These are phyloP conservation scores for Drosophila anomalata DNA, from an alignment of 2,888 invertebrate genomes.

Conservation along the genomic window DNA sequence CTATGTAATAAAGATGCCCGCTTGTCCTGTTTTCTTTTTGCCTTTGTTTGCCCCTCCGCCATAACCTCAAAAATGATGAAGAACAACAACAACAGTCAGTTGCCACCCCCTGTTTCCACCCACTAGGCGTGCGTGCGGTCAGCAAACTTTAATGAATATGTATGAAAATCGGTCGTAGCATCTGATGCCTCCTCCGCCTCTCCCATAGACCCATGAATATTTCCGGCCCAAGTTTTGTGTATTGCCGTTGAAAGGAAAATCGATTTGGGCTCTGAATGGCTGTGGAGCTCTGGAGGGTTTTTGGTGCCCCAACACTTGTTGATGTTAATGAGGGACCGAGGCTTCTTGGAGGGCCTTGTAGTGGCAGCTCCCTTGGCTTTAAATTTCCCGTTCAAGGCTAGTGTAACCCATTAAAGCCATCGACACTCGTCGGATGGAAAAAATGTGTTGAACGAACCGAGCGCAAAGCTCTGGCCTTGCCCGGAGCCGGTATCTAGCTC, in stretches of 20 bases:
- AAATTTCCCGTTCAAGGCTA: conserved; percentile 7
- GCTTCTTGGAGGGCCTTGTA: conserved; percentile 1
- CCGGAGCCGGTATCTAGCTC: conserved; percentile 34
- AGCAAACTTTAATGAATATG: conserved; percentile 79
- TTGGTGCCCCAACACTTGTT: conserved; percentile 63
- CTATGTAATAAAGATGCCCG: conserved; percentile 72
- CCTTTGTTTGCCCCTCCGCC: conserved; percentile 46
- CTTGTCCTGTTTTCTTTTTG: conserved; percentile 37
- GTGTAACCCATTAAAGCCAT: conserved; percentile 61
- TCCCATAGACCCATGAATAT: conserved; percentile 60
- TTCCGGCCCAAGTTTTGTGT: conserved; percentile 48
- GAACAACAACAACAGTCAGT: conserved; percentile 54
- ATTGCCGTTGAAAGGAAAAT: conserved; percentile 33
- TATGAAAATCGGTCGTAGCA: conserved; percentile 73
- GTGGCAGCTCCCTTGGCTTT: conserved; percentile 7
- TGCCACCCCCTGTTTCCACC: neutral
- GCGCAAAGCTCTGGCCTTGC: conserved; percentile 37
- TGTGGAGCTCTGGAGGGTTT: too few relatives aligned
- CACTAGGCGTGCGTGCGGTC: conserved; percentile 61
- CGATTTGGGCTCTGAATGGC: conserved; percentile 24
- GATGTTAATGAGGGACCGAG: conserved; percentile 60
- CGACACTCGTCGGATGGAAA: neutral
- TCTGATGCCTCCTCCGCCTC: conserved; percentile 32
- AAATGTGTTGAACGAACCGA: conserved; percentile 3
- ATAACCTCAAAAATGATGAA: conserved; percentile 78